Conservation (phyloP, 2,888 invertebrate species). For the Drosophila kanekoi region DNA sequence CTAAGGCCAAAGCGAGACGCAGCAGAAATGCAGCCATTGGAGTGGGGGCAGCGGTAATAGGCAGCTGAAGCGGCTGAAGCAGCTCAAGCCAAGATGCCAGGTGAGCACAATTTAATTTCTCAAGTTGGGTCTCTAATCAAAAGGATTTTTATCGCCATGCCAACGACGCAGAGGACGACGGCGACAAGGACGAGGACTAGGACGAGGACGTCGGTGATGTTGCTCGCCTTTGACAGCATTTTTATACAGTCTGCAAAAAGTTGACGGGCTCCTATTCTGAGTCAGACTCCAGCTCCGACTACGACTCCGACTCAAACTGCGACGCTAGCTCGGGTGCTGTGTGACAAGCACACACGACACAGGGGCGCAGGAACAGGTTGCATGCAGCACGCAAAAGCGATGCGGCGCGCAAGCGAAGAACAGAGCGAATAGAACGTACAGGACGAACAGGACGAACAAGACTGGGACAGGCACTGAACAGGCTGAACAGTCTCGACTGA, state of each 20-base stretch:
- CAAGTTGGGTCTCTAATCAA: slow-evolving; percentile 77
- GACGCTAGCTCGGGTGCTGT: slow-evolving; percentile 35
- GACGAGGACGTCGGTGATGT: slow-evolving; percentile 7
- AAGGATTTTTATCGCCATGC: slow-evolving; percentile 77
- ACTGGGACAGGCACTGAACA: background rate
- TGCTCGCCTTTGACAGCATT: slow-evolving; percentile 68
- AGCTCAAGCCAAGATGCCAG: slow-evolving; percentile 61
- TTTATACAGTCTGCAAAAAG: slow-evolving; percentile 56
- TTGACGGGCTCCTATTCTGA: slow-evolving; percentile 44
- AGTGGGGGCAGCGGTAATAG: background rate
- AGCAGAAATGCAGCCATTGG: slow-evolving; percentile 53
- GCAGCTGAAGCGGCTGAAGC: slow-evolving; percentile 5
- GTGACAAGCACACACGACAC: slow-evolving; percentile 59
- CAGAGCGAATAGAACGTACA: slow-evolving; percentile 12
- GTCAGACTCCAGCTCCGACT: slow-evolving; percentile 17
- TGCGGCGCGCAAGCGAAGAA: slow-evolving; percentile 1
- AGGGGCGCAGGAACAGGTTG: slow-evolving; percentile 35
- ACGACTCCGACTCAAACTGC: slow-evolving; percentile 14
- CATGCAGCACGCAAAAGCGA: slow-evolving; percentile 63
- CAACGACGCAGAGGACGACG: slow-evolving; percentile 45
- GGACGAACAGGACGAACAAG: slow-evolving; percentile 21
- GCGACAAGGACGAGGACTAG: background rate
- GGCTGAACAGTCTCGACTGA: slow-evolving; percentile 59
- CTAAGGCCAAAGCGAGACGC: slow-evolving; percentile 54
- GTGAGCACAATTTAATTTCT: slow-evolving; percentile 82